Base-by-base conservation (phyloP, 2,888 invertebrate genomes). In the Dascillus cervinus region DNA sequence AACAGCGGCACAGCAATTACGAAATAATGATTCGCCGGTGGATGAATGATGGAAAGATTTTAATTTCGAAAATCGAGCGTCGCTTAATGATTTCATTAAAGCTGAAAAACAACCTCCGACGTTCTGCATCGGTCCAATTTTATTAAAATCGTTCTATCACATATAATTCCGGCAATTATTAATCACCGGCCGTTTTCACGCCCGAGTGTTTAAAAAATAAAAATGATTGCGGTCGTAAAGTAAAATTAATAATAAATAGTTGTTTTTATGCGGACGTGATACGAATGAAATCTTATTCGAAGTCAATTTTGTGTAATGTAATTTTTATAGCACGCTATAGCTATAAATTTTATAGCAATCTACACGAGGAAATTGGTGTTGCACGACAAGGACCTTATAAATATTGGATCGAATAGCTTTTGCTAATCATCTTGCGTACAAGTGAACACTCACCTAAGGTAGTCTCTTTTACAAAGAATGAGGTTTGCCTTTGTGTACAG, bases 401-500 rank as follows among this genome's bases (percentile, higher is more conserved):
- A 56, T 55, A 55, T 53, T 48, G 46, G 50, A 53, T 49, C 49
- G 51, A 43, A 39, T 41, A 34, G 37, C 39, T 34, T 37, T 37
- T 46, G 37, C 49, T 52, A 55, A 52, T 55, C 50, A 50, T 52
- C 50, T 44, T 43, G 45, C 37, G 40, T 41, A 21, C 22, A 32
- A 27, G 20, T 21, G 21, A 12, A 29, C 29, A 40, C 62, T 62
- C 56, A 89, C 89, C 90, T 85, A 66, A 91, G 79, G 66, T 92
- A 92, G 65, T 92, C 91, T 59, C 89, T 74, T 67, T 88, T 84
- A 71, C 91, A 92, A 34, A 91, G 76, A 63, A 91, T 84, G 43
- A 91, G 79, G 66, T 90, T 88, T 21, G 89, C 88, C 65, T 88
- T 90, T 50, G 87, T 86, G 67, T 87, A 92, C 28, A 91, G 72